Percentiles rank a stretch among this genome's conserved stretches.
phyloP scores from a whole-genome alignment of 2,113 vertebrate species.

The Azemiops feae region DNA sequence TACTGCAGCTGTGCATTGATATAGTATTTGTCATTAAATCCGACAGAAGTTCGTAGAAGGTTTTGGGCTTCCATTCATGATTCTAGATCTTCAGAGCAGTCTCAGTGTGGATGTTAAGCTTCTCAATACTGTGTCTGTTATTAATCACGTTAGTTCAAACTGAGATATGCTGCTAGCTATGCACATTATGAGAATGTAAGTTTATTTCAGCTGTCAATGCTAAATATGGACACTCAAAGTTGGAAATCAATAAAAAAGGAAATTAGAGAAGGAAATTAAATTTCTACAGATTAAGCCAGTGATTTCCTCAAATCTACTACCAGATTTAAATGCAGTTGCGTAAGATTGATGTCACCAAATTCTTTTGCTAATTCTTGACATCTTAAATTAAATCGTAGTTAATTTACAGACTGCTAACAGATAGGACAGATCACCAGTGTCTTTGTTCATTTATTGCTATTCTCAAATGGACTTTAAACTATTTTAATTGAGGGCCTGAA shows the following conservation, averaged over 20 bases:
- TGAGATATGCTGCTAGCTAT: neutral
- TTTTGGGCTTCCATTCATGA: neutral
- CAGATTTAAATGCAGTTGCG: neutral
- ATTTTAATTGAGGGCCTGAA: neutral
- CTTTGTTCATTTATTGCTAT: neutral
- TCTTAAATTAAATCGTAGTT: no score
- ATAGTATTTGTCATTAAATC: neutral
- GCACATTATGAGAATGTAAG: neutral
- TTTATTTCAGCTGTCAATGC: neutral
- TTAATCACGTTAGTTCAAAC: neutral
- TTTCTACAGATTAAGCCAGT: neutral
- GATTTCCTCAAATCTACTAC: neutral
- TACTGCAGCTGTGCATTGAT: neutral
- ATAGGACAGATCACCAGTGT: neutral
- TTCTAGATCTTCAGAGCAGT: neutral
- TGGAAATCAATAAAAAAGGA: neutral
- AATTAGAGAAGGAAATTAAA: neutral
- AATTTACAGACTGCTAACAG: no score
- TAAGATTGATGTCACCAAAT: neutral
- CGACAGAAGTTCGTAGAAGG: neutral
- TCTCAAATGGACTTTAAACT: neutral
- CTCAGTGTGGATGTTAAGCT: neutral
- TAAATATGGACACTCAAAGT: neutral
- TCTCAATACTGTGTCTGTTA: neutral
- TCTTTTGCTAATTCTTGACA: neutral